Evolutionary conservation across 1,140 invertebrate species (phyloP), one percentile per base, ranked within the genome.

Genomic region (Caenorhabditis latens): DNA sequence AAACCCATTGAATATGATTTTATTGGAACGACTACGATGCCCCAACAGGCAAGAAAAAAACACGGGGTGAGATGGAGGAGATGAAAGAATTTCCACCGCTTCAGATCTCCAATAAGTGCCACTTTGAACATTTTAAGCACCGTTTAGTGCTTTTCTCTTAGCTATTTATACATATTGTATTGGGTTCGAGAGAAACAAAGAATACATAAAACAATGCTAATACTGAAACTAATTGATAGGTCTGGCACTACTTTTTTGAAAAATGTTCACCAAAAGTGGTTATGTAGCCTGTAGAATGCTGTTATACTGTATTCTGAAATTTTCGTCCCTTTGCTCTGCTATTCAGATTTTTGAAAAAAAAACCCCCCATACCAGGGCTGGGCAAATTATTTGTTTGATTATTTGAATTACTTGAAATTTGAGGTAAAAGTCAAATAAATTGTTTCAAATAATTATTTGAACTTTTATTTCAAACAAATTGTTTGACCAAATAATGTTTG

Each of bases 61-160:
- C 21, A 79, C 5, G 14, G 71, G 40, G 8, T 5, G 42, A 11
- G 71, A 50, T n/a, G 21, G 46, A 50, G 24, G 9, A 79, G 71
- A 79, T 79, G 71, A 53, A 79, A 79, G 71, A 79, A 79, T 79
- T 79, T 79, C 71, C 71, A 79, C 71, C 71, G 71, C 71, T 79
- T 79, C 71, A 79, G 71, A 46, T 79, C 65, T 71, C 42, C 46
- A 79, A 79, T 79, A 79, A 79, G 71, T 79, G 71, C 43, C 71
- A 79, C 71, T 79, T 79, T 79, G 71, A 79, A 79, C 71, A 79
- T 79, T 79, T 79, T 79, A 79, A 79, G 71, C 71, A 50, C 71
- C 71, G 46, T 50, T 79, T 79, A 79, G 71, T 79, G 71, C 71
- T 32, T 79, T 79, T 79, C 46, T 24, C 46, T 79, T 79, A 79